These are phyloP conservation scores for Ectemnius lituratus DNA, from an alignment of 2,888 invertebrate species.

Conservation along the genomic window DNA sequence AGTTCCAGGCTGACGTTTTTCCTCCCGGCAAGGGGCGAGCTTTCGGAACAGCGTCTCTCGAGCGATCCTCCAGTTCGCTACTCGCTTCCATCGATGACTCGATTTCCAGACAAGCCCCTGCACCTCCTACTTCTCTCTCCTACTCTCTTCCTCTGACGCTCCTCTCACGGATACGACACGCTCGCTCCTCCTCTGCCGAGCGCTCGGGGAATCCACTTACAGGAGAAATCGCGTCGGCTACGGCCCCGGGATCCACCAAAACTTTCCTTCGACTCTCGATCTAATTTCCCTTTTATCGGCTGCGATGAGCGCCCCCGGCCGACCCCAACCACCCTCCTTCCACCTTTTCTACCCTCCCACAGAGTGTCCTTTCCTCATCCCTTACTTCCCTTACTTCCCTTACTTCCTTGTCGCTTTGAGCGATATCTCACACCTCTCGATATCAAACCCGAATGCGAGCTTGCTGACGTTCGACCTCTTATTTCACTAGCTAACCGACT, in stretches of 20 bases:
- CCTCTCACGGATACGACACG: slow-evolving; percentile 10
- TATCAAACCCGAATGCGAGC: neutral
- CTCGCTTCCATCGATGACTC: slow-evolving; percentile 12
- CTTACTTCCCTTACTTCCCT: neutral
- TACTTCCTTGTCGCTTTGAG: slow-evolving; percentile 5
- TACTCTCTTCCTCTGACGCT: slow-evolving; percentile 7
- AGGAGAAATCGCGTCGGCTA: slow-evolving; percentile 10
- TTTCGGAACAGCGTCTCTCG: slow-evolving; percentile 2
- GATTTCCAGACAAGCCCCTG: slow-evolving; percentile 18
- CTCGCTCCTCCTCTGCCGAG: neutral
- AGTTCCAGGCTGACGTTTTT: slow-evolving; percentile 12
- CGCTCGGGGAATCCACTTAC: slow-evolving; percentile 15
- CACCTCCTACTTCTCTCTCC: neutral
- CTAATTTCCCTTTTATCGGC: slow-evolving; percentile 53
- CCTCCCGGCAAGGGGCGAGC: neutral
- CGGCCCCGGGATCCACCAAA: slow-evolving; percentile 22
- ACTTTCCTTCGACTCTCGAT: slow-evolving; percentile 45
- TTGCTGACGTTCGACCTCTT: neutral
- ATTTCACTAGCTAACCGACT: neutral
- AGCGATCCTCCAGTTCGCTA: neutral
- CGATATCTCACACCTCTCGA: neutral
- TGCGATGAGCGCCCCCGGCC: neutral
- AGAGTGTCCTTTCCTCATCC: slow-evolving; percentile 1
- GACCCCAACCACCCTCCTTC: neutral
- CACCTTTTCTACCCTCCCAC: neutral